phyloP scores from a whole-genome alignment of 2,113 vertebrate species.

The Cricetomys ansorgei region DNA sequence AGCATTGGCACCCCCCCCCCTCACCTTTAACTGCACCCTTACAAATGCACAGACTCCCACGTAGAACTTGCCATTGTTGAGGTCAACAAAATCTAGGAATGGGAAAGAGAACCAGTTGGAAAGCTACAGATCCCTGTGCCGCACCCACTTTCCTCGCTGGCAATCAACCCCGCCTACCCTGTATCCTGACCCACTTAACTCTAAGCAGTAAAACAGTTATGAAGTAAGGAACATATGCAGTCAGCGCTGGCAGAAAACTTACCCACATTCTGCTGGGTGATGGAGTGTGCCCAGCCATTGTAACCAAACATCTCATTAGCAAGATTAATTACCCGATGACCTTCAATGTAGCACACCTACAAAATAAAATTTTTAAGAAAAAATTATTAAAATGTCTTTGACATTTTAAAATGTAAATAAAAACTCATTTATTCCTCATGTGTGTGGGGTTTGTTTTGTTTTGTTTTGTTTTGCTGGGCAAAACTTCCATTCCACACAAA shows the following conservation, averaged over 20 bases:
- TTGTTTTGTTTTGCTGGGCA: no score
- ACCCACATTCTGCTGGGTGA: slow-evolving; percentile 98
- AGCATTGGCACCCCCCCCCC: not conserved
- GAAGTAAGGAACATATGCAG: not conserved
- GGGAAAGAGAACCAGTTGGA: slow-evolving; percentile 56
- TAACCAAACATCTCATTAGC: slow-evolving; percentile 99
- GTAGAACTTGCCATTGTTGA: slow-evolving; percentile 96
- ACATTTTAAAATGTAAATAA: not conserved
- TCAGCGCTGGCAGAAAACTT: not conserved
- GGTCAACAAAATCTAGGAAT: slow-evolving; percentile 95
- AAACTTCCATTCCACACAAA: slow-evolving; percentile 33
- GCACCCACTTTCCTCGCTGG: not conserved
- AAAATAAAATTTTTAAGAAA: not conserved
- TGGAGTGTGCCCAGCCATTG: slow-evolving; percentile 99
- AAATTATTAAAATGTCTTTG: slow-evolving; percentile 22
- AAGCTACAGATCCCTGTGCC: not conserved
- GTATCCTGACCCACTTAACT: not conserved
- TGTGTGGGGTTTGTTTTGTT: not conserved
- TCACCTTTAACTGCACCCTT: slow-evolving; percentile 97
- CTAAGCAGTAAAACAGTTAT: no score
- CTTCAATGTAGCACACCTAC: slow-evolving; percentile 98
- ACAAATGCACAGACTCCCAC: slow-evolving; percentile 98
- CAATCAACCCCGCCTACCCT: not conserved
- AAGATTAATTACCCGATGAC: slow-evolving; percentile 95
- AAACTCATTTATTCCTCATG: slow-evolving; percentile 51